Conservation (phyloP, 2,113 vertebrate species). For the Corythoichthys haematopterus region DNA sequence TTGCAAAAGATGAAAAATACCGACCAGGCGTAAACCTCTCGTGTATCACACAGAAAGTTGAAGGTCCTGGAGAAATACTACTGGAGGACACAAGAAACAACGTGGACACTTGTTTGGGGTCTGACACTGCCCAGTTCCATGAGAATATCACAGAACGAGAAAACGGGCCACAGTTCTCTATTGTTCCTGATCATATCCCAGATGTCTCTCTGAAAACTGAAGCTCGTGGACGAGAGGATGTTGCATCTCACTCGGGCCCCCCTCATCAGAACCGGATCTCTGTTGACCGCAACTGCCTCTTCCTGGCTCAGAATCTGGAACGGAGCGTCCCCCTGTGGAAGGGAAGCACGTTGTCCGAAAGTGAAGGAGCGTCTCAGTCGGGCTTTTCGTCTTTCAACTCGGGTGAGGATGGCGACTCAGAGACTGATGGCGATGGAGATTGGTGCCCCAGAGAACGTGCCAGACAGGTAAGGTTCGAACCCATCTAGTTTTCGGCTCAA, state of each 20-base stretch:
- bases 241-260: conserved; percentile 74
- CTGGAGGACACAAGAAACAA: neutral
- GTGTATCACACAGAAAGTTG: neutral
- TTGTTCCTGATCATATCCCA: neutral
- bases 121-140: neutral
- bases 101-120: neutral
- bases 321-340: conserved; percentile 40
- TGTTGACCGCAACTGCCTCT: conserved; percentile 73
- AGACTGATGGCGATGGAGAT: conserved; percentile 88
- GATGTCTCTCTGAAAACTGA: neutral
- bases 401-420: conserved; percentile 82
- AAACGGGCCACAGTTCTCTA: neutral
- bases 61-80: neutral
- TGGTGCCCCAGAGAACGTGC: conserved; percentile 81
- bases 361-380: conserved; percentile 65
- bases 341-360: conserved; percentile 59
- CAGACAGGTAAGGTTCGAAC: conserved; percentile 78
- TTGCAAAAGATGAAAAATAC: neutral
- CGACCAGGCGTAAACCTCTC: neutral
- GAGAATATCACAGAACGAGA: neutral
- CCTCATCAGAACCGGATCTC: conserved; percentile 66
- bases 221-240: conserved; percentile 53
- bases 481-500: neutral
- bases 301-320: conserved; percentile 72
- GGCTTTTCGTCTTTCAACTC: conserved; percentile 80